Conservation (phyloP, 1,140 invertebrate genomes). For the Lineus longissimus region DNA sequence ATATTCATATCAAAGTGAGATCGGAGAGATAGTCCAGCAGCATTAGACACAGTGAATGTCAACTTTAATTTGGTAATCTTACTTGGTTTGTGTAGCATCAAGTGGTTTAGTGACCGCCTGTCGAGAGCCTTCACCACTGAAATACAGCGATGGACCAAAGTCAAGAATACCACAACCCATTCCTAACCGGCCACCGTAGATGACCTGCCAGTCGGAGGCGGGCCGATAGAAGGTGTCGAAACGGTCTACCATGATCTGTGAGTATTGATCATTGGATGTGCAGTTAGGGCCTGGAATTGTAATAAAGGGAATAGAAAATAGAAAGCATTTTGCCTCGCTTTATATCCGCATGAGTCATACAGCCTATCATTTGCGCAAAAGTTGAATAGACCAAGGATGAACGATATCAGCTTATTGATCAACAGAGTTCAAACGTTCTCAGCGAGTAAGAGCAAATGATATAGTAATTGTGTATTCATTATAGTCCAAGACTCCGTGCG, state of each 20-base stretch:
- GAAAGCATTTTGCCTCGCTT: too few relatives aligned
- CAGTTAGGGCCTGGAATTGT: conserved; percentile 26
- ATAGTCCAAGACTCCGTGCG: too few relatives aligned
- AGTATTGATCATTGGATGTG: conserved; percentile 20
- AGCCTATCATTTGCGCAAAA: too few relatives aligned
- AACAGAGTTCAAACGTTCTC: too few relatives aligned
- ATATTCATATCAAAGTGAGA: too few relatives aligned
- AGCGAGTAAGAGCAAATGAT: too few relatives aligned
- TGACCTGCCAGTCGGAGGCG: conserved; percentile 37
- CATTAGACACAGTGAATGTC: too few relatives aligned
- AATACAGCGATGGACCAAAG: conserved; percentile 44
- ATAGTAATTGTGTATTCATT: too few relatives aligned
- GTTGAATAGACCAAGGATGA: too few relatives aligned
- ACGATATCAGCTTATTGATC: too few relatives aligned
- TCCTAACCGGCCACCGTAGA: conserved; percentile 40
- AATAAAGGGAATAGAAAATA: conserved; percentile 4
- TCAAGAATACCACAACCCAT: conserved; percentile 44
- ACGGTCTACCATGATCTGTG: conserved; percentile 41
- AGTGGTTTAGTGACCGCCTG: conserved; percentile 43
- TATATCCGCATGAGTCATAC: not conserved
- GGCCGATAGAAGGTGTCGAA: conserved; percentile 48
- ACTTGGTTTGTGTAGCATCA: conserved; percentile 42
- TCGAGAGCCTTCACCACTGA: conserved; percentile 40
- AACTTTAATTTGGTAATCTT: conserved; percentile 3
- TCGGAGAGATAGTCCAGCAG: too few relatives aligned